Base-by-base conservation (phyloP, 1,140 invertebrate genomes). In the Drosophila dunni region DNA sequence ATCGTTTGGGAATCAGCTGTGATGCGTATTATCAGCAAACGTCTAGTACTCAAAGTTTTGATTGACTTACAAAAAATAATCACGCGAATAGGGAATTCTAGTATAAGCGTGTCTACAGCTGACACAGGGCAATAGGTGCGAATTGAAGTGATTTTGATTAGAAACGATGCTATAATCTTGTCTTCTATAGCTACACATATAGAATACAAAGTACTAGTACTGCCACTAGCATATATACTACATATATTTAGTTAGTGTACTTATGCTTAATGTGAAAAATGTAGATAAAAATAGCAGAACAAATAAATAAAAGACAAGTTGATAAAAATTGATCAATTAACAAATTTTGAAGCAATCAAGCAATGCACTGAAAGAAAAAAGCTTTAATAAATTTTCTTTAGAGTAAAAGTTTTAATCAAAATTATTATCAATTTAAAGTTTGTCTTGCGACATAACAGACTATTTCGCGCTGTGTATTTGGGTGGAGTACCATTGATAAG, bases 21-120 rank as follows among this genome's bases (percentile, higher is more conserved):
- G 15, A 13, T 34, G 13, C 11, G 40, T 3, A 9, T 53, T 54
- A 73, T 61, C 48, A 45, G 50, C 6, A 56, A 72, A 56, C 51
- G 67, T 13, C 64, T 50, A 42, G 56, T 63, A 58, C 65, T 46
- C 61, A 56, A 79, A 67, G 17, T 46, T 61, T 70, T 79, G 65
- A 88, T 83, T 79, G 80, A 88, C 77, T 78, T 68, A 60, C 45
- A 78, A 54, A 58, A 73, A 57, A 66, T 50, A 65, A 82, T 71
- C 79, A 83, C 79, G 76, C 79, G 83, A 86, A 62, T 29, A 29
- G 24, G 24, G 24, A 29, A 29, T 77, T 65, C 17, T 63, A 61
- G 40, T 68, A 71, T 51, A 60, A 53, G 70, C 67, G 54, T 24
- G 69, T 64, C 75, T 65, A 46, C 83, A 69, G 60, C 34, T 79